A percentile compares a stretch with the other conserved stretches of the same genome.
phyloP scores from a whole-genome alignment of 2,113 vertebrate genomes.

The Plotosus lineatus region DNA sequence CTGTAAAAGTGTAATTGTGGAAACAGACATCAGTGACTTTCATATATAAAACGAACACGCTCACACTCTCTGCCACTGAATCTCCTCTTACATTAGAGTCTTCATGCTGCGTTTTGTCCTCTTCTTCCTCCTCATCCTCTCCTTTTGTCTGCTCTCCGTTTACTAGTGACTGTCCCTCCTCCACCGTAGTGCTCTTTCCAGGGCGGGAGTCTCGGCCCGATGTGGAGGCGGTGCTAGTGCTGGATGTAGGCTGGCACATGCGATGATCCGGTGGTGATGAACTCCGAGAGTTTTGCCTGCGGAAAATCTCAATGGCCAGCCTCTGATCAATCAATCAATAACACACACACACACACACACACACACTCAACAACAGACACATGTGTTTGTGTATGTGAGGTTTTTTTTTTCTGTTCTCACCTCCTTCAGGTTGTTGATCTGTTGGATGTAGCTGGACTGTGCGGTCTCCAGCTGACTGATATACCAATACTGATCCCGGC shows the following conservation, averaged over 20 bases:
- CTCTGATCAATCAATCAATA: too few relatives aligned
- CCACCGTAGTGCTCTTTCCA: slow-evolving; percentile 66
- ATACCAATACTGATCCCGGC: slow-evolving; percentile 97
- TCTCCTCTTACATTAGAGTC: slow-evolving; percentile 84
- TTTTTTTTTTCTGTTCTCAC: slow-evolving; percentile 63
- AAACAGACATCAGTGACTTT: too few relatives aligned
- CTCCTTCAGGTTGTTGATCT: slow-evolving; percentile 98
- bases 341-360: slow-evolving; percentile 56
- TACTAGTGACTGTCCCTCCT: slow-evolving; percentile 61
- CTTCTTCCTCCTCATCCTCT: slow-evolving; percentile 80
- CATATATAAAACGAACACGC: too few relatives aligned
- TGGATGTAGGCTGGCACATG: slow-evolving; percentile 63
- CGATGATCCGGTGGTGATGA: slow-evolving; percentile 88
- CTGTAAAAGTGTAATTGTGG: not conserved
- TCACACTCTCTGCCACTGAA: too few relatives aligned
- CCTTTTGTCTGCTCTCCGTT: slow-evolving; percentile 74
- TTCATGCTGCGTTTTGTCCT: slow-evolving; percentile 85
- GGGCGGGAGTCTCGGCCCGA: slow-evolving; percentile 77
- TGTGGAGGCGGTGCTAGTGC: slow-evolving; percentile 59
- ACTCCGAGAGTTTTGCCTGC: slow-evolving; percentile 87
- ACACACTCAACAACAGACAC: slow-evolving; percentile 34
- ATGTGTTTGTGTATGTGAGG: not conserved
- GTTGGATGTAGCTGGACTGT: slow-evolving; percentile 91
- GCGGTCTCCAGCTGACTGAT: slow-evolving; percentile 94
- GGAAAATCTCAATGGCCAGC: slow-evolving; percentile 91